Evolutionary conservation across 2,797 vertebrate genomes (phyloP).

Genomic region (Linurgus olivaceus): DNA sequence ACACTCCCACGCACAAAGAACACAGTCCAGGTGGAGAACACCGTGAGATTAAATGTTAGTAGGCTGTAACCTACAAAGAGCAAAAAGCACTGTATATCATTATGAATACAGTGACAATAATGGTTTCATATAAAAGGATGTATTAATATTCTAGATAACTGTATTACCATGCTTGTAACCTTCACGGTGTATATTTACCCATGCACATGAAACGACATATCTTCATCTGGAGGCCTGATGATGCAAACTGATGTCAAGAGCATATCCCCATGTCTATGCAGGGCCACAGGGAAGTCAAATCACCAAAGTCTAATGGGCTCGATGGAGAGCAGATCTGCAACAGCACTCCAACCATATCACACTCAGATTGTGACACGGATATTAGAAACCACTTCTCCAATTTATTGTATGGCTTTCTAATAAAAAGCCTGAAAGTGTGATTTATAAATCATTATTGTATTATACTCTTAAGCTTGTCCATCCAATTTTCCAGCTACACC

Average conservation of each 20-base stretch:
- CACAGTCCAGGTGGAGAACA: not conserved
- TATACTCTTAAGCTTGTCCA: not conserved
- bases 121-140: not conserved
- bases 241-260: not conserved
- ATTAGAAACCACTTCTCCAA: not conserved
- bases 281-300: not conserved
- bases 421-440: not conserved
- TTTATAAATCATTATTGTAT: not conserved
- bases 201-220: not conserved
- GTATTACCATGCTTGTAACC: not conserved
- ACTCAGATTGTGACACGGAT: rapidly evolving
- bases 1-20: not conserved
- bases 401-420: not conserved
- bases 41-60: not conserved
- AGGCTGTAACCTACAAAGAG: not conserved
- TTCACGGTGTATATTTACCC: not conserved
- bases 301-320: not conserved
- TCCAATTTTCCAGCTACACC: not conserved
- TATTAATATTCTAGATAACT: not conserved
- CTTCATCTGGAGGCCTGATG: not conserved
- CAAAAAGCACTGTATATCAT: not conserved
- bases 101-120: not conserved
- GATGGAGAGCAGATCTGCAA: not conserved
- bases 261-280: not conserved
- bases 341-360: rapidly evolving